Evolutionary conservation across 2,888 invertebrate genomes (phyloP).

Genomic region (Agrilus mali): DNA sequence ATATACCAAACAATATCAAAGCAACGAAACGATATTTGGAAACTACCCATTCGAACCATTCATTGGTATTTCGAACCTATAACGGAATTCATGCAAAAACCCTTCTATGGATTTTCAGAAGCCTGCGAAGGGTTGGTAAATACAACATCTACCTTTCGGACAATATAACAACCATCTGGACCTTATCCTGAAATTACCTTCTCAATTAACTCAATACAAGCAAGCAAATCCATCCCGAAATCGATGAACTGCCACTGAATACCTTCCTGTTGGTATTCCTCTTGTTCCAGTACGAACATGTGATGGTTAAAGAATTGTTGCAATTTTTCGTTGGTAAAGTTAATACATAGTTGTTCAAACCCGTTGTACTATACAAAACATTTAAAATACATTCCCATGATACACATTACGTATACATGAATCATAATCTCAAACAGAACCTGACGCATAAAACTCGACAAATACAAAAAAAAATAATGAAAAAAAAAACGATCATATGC

Average conservation of each 20-base stretch:
- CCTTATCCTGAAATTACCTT: slow-evolving; percentile 52
- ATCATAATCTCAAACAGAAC: background rate
- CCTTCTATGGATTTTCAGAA: no score
- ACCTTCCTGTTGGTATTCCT: slow-evolving; percentile 89
- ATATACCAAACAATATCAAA: no score
- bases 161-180: no score
- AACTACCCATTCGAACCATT: no score
- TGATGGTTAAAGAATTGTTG: slow-evolving; percentile 98
- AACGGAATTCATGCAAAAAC: no score
- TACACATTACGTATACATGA: background rate
- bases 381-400: slow-evolving; percentile 11
- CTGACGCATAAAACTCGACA: slow-evolving; percentile 1
- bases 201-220: slow-evolving; percentile 92
- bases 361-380: slow-evolving; percentile 65
- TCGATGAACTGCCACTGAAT: slow-evolving; percentile 95
- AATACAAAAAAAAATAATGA: slow-evolving; percentile 3
- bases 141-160: no score
- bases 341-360: slow-evolving; percentile 97
- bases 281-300: slow-evolving; percentile 97
- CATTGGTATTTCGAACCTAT: no score
- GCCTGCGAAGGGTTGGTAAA: no score
- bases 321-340: slow-evolving; percentile 95
- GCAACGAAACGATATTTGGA: no score
- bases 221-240: slow-evolving; percentile 93
- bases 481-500: background rate